These are phyloP conservation scores for Brachionus rotundiformis DNA, from an alignment of 1,140 invertebrate species.

Conservation along the genomic window DNA sequence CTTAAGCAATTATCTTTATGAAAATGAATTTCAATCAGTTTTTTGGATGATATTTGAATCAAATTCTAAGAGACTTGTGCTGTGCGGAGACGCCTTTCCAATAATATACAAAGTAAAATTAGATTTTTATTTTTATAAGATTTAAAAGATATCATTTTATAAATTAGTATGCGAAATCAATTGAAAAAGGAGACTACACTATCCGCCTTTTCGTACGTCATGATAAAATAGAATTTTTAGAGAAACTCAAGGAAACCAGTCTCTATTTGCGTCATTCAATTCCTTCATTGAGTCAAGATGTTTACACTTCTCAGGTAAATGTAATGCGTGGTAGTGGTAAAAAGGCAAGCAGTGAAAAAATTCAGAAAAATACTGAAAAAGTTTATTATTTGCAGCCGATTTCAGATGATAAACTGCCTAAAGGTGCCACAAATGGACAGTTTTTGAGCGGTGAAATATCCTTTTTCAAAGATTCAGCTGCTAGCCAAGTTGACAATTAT, in stretches of 20 bases:
- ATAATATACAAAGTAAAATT: slow-evolving; percentile 54
- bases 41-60: slow-evolving; percentile 91
- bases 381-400: slow-evolving; percentile 32
- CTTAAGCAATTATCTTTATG: slow-evolving; percentile 83
- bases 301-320: background rate
- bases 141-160: slow-evolving; percentile 52
- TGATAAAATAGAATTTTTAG: slow-evolving; percentile 81
- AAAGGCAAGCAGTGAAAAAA: slow-evolving; percentile 2
- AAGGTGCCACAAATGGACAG: slow-evolving; percentile 41
- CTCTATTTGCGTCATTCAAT: slow-evolving; percentile 30
- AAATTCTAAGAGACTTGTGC: slow-evolving; percentile 80
- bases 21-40: slow-evolving; percentile 90
- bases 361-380: background rate
- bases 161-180: slow-evolving; percentile 75
- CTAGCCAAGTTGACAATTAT: slow-evolving; percentile 27
- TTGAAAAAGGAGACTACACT: slow-evolving; percentile 93
- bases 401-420: slow-evolving; percentile 43
- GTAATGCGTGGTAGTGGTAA: slow-evolving; percentile 17
- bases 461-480: slow-evolving; percentile 20
- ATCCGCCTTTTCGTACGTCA: slow-evolving; percentile 82
- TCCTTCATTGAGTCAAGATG: slow-evolving; percentile 13
- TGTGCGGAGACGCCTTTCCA: slow-evolving; percentile 84
- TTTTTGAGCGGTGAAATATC: slow-evolving; percentile 31
- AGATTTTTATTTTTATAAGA: background rate
- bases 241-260: slow-evolving; percentile 61